Conservation (phyloP, 1,140 invertebrate species). For the Ooceraea biroi region DNA sequence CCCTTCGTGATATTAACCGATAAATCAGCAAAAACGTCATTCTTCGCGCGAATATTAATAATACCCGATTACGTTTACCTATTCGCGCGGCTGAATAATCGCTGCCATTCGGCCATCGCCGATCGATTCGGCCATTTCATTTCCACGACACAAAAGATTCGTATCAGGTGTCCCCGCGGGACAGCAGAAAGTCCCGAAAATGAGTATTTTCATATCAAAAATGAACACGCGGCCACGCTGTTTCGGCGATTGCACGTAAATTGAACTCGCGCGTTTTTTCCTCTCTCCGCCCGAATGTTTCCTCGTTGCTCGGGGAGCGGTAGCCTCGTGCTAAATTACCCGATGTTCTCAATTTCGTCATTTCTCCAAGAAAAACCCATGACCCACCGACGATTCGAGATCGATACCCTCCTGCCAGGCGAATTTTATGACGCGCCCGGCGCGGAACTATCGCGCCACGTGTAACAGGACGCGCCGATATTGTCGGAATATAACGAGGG, state of each 20-base stretch:
- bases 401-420: slow-evolving; percentile 62
- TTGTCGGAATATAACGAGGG: slow-evolving; percentile 58
- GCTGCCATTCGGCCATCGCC: neutral
- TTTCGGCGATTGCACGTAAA: slow-evolving; percentile 8
- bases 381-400: slow-evolving; percentile 57
- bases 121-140: neutral
- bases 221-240: neutral
- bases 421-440: slow-evolving; percentile 67
- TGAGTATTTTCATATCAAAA: slow-evolving; percentile 8
- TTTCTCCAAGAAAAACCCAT: neutral
- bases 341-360: slow-evolving; percentile 22
- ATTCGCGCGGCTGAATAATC: neutral
- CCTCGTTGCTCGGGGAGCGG: neutral
- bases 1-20: neutral
- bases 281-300: neutral
- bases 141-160: neutral
- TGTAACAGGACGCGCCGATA: slow-evolving; percentile 56
- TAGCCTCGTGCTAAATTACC: neutral
- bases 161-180: too few relatives aligned
- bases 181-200: neutral
- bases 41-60: neutral
- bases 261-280: neutral
- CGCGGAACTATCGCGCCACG: slow-evolving; percentile 58
- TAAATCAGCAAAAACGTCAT: neutral
- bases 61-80: neutral